Evolutionary conservation across 2,888 invertebrate species (phyloP).

Genomic region (Dorcus parallelipipedus): DNA sequence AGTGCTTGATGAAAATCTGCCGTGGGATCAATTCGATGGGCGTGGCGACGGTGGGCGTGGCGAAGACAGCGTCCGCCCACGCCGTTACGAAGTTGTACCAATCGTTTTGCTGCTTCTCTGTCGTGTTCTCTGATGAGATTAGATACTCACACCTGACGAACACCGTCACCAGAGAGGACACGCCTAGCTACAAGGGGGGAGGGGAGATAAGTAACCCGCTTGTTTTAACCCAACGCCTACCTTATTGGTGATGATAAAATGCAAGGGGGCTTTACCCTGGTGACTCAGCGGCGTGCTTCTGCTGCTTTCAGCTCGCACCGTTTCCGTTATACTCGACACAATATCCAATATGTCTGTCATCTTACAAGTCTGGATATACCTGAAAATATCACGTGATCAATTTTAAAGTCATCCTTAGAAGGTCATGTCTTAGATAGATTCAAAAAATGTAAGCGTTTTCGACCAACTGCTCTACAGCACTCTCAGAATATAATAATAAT

Average conservation of each 20-base stretch:
- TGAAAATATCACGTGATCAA: constrained; percentile 22
- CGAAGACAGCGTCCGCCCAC: constrained; percentile 48
- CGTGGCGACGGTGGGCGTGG: constrained; percentile 31
- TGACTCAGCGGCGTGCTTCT: constrained; percentile 46
- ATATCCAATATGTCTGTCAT: constrained; percentile 44
- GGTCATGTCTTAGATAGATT: no score
- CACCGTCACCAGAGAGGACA: constrained; percentile 54
- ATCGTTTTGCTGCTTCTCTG: constrained; percentile 39
- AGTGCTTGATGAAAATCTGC: constrained; percentile 41
- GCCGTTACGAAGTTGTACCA: constrained; percentile 58
- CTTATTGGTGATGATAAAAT: constrained; percentile 53
- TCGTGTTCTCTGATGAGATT: constrained; percentile 41
- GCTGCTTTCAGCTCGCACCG: constrained; percentile 36
- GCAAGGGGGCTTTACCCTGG: constrained; percentile 42
- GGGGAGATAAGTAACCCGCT: neutral
- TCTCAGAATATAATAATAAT: no score
- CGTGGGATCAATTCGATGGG: constrained; percentile 42
- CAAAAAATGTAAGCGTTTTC: no score
- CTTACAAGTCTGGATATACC: constrained; percentile 41
- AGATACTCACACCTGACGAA: constrained; percentile 53
- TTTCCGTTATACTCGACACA: constrained; percentile 40
- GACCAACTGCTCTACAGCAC: no score
- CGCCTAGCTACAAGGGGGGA: constrained; percentile 51
- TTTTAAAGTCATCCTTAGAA: no score
- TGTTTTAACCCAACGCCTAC: constrained; percentile 34